Percentiles rank a stretch among this genome's conserved stretches.
Evolutionary conservation across 1,140 invertebrate genomes (phyloP).

Genomic region (Philopotamus ludificatus): DNA sequence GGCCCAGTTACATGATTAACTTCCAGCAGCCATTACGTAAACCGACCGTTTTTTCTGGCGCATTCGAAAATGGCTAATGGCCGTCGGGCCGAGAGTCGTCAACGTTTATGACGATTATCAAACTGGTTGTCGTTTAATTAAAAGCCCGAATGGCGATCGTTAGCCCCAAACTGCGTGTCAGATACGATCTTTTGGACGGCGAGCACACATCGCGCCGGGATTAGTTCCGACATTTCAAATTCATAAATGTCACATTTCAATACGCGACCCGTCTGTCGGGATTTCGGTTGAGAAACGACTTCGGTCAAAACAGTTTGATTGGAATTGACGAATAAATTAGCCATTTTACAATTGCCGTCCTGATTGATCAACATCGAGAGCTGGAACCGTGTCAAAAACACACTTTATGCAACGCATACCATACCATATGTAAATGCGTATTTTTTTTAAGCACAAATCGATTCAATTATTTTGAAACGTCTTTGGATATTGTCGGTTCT

Average conservation of each 20-base stretch:
- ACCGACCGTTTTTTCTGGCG: neutral
- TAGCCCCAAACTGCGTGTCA: neutral
- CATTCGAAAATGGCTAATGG: neutral
- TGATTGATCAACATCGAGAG: too few species aligned
- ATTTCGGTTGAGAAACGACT: too few species aligned
- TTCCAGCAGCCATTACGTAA: neutral
- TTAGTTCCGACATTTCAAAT: conserved; percentile 14
- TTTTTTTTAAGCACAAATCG: too few species aligned
- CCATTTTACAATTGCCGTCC: too few species aligned
- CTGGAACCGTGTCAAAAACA: too few species aligned
- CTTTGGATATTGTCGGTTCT: too few species aligned
- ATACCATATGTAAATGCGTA: too few species aligned
- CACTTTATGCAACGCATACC: too few species aligned
- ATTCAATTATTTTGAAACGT: too few species aligned
- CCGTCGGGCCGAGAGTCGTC: neutral
- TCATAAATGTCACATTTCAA: neutral
- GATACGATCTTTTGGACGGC: conserved; percentile 6
- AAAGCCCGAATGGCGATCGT: conserved; percentile 17
- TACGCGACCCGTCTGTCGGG: too few species aligned
- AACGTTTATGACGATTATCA: conserved; percentile 9
- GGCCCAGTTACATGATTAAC: neutral
- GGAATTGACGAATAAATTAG: too few species aligned
- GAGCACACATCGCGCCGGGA: neutral
- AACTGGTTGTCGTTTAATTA: conserved; percentile 21
- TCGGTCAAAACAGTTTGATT: too few species aligned